Conservation (phyloP, 2,113 vertebrate genomes). For the Myrmecobius fasciatus region DNA sequence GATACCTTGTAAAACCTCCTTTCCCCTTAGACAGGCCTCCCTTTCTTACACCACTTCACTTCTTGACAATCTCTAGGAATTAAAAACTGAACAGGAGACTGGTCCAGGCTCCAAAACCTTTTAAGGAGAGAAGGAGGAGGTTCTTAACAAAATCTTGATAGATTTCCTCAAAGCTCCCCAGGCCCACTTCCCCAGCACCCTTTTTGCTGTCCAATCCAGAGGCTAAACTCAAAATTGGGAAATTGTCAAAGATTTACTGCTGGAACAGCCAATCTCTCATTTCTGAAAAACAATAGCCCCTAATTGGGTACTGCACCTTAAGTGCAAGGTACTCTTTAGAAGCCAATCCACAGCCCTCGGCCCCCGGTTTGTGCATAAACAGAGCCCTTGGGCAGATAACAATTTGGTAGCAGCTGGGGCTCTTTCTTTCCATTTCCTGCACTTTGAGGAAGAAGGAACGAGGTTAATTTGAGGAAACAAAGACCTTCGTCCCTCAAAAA, state of each 20-base stretch:
- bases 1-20: not conserved
- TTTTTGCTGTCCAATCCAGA: conserved; percentile 15
- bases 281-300: conserved; percentile 81
- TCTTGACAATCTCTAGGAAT: not conserved
- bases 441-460: not conserved
- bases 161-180: not conserved
- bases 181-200: conserved; percentile 51
- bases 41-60: not conserved
- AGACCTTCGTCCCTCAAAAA: not conserved
- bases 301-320: conserved; percentile 83
- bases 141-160: conserved; percentile 20
- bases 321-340: conserved; percentile 83
- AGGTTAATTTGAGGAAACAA: conserved; percentile 3
- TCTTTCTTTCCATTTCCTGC: conserved; percentile 52
- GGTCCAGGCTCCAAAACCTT: not conserved
- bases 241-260: not conserved
- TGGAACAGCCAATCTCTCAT: conserved; percentile 76
- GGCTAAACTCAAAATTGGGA: conserved; percentile 60
- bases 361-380: conserved; percentile 81
- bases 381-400: conserved; percentile 77
- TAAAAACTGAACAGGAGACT: not conserved
- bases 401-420: conserved; percentile 64
- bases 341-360: conserved; percentile 74
- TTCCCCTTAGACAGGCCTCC: not conserved
- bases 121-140: not conserved